These are phyloP conservation scores for Glaucidium brasilianum DNA, from an alignment of 2,113 vertebrate species.

Conservation along the genomic window DNA sequence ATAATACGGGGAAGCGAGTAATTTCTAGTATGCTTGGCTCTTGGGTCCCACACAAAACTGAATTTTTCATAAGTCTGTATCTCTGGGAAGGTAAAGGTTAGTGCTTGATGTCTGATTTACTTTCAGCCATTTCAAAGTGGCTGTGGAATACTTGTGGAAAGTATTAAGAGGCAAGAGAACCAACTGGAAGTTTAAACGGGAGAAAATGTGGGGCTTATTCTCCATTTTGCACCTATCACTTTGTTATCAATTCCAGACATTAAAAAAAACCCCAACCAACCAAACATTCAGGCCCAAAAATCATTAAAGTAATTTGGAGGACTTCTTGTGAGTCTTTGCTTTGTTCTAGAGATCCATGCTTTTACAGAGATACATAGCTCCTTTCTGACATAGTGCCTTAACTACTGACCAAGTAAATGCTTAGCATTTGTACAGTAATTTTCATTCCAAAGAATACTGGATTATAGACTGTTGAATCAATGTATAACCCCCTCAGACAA, in stretches of 20 bases:
- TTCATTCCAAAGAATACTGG: neutral
- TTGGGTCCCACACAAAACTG: neutral
- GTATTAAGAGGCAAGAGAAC: neutral
- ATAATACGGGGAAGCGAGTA: neutral
- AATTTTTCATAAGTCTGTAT: neutral
- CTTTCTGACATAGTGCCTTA: neutral
- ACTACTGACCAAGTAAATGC: neutral
- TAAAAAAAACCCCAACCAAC: neutral
- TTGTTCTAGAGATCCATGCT: neutral
- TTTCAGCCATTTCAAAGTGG: constrained; percentile 13
- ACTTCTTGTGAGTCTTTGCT: neutral
- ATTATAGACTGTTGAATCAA: neutral
- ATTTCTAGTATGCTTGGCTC: neutral
- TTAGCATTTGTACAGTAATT: neutral
- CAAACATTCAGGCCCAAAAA: neutral
- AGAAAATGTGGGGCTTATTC: neutral
- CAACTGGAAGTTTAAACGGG: neutral
- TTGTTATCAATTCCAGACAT: neutral
- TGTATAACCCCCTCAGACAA: neutral
- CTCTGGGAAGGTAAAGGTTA: constrained; percentile 5
- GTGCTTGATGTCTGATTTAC: neutral
- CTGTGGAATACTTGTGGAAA: neutral
- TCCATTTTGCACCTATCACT: neutral
- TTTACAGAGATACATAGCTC: neutral
- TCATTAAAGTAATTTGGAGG: neutral